These are phyloP conservation scores for Eulemur albifrons DNA, from an alignment of 2,797 vertebrate genomes.

Conservation along the genomic window DNA sequence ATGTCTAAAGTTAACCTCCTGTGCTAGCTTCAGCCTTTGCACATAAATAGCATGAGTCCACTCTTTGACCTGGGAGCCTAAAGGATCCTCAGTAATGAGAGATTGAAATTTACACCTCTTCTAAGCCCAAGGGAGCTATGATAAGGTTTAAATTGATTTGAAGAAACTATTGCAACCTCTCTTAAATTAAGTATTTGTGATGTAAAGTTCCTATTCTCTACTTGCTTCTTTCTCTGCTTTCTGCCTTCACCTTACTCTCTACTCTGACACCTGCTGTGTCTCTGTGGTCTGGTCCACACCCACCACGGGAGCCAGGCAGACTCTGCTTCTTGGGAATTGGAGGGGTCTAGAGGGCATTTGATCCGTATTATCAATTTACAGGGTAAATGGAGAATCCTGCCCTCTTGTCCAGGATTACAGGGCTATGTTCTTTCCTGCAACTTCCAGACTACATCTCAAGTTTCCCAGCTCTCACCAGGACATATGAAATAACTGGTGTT, in stretches of 20 bases:
- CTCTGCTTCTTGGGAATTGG: neutral
- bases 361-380: accelerated
- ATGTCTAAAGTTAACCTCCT: neutral
- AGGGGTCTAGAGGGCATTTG: neutral
- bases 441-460: neutral
- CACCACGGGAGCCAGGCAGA: neutral
- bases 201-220: neutral
- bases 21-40: neutral
- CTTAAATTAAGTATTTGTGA: neutral
- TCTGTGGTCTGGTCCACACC: neutral
- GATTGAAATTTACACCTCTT: neutral
- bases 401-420: neutral
- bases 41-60: neutral
- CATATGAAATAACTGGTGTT: neutral
- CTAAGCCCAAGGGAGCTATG: neutral
- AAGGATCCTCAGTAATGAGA: neutral
- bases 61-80: neutral
- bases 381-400: neutral
- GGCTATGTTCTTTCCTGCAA: neutral
- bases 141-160: neutral
- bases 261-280: accelerated
- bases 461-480: neutral
- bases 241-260: neutral
- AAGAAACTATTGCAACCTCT: neutral
- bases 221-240: neutral